Conservation (phyloP, 2,113 vertebrate species). For the Dicaeum eximium region DNA sequence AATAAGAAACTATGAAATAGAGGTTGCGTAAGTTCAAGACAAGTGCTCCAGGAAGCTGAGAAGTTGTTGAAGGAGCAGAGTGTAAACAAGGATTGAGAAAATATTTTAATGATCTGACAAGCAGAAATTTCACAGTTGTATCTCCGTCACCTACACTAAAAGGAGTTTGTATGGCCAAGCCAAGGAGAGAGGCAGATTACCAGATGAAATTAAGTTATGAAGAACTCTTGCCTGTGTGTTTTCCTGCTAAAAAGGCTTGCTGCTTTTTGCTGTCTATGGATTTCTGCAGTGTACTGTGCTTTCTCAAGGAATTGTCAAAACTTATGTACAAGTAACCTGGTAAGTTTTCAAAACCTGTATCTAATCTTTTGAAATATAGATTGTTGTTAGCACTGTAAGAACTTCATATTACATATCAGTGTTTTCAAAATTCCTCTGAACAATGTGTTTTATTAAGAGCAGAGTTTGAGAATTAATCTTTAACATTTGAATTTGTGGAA, state of each 20-base stretch:
- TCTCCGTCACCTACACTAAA: background rate
- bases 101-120: background rate
- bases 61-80: background rate
- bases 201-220: conserved; percentile 53
- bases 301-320: conserved; percentile 51
- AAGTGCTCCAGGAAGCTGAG: conserved; percentile 7
- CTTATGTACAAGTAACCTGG: conserved; percentile 53
- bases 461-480: background rate
- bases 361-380: background rate
- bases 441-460: background rate
- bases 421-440: background rate
- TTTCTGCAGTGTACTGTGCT: conserved; percentile 9
- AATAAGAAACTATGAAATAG: conserved; percentile 59
- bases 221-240: background rate
- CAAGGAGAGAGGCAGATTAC: background rate
- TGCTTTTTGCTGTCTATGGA: conserved; percentile 39
- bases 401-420: background rate
- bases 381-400: background rate
- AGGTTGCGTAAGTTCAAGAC: background rate
- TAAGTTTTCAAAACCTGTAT: conserved; percentile 53
- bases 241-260: background rate
- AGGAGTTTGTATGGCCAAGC: background rate
- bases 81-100: background rate
- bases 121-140: background rate
- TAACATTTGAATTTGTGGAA: background rate